Conservation (phyloP, 2,888 invertebrate species). For the Brenthis hecate region DNA sequence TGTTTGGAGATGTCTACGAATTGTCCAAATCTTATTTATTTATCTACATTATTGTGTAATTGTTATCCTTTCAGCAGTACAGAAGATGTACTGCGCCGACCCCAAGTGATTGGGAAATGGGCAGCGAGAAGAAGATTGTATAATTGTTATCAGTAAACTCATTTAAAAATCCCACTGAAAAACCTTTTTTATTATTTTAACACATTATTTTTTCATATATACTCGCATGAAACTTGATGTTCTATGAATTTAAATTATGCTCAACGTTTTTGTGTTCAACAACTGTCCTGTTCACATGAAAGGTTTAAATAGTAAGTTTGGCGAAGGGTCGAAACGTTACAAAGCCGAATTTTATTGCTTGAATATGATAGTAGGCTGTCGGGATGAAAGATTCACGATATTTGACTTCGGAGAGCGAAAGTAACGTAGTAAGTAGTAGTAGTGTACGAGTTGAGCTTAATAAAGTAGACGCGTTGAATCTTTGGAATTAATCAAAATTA, state of each 20-base stretch:
- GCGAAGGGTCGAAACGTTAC: conserved; percentile 20
- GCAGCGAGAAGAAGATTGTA: too few species aligned
- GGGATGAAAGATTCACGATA: conserved; percentile 20
- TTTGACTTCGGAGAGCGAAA: not conserved
- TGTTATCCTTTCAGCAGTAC: too few species aligned
- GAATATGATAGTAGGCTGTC: conserved; percentile 25
- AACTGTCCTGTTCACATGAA: conserved; percentile 15
- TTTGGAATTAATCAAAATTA: not conserved
- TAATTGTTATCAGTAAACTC: too few species aligned
- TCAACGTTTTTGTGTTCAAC: conserved; percentile 1
- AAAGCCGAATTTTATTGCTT: conserved; percentile 23
- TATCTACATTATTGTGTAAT: too few species aligned
- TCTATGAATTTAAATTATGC: not conserved
- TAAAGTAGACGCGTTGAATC: conserved; percentile 1
- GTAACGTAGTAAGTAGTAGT: not conserved
- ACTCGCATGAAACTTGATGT: too few species aligned
- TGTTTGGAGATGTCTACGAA: too few species aligned
- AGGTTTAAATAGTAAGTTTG: conserved; percentile 20
- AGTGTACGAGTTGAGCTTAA: not conserved
- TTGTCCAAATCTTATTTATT: too few species aligned
- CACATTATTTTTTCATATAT: too few species aligned
- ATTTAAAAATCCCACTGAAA: too few species aligned
- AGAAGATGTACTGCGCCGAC: too few species aligned
- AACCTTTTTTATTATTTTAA: too few species aligned
- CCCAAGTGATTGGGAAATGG: too few species aligned